Evolutionary conservation across 2,888 invertebrate species (phyloP), one percentile per base, ranked within the genome.

Genomic region (Eupithecia vulgata): DNA sequence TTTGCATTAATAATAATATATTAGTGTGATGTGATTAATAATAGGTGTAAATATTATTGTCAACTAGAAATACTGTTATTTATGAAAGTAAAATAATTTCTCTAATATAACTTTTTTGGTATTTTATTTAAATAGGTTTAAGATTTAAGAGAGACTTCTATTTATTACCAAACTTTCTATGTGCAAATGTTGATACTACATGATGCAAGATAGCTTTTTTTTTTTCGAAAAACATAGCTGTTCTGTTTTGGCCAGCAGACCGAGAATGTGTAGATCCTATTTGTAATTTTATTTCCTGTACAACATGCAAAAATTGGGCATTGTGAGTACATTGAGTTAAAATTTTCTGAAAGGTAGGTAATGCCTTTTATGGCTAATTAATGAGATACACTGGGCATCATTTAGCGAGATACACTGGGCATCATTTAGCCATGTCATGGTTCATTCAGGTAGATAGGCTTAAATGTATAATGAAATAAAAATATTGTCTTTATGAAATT

Each of bases 21-120:
- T 21, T 13, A 21, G 21, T 57, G n/a, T 57, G 12, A 57, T 52
- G 48, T 21, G 21, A 10, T 52, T 52, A 21, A 21, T 52, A 48
- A 48, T 57, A 57, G 57, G 25, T 57, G 57, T 57, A 57, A 57
- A 57, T 52, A 52, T 52, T 52, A 21, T 52, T 21, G 12, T 21
- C 12, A 52, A 52, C 6, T 52, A 21, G 52, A 52, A 52, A 21
- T 25, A 57, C 25, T 57, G 57, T 57, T 57, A 57, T 57, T 57
- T 57, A 57, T 57, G 5, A 21, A 25, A 13, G 52, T 52, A 21
- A 25, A 52, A 17, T 61, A 34, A 34, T 34, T 34, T 34, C 61
- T 61, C 34, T 7, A 6, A 61, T 61, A 61, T 17, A 4, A 59
- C 1, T 57, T 52, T 25, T 52, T 45, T 7, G 45, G n/a, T 52